Evolutionary conservation across 2,113 vertebrate species (phyloP), one percentile per base, ranked within the genome.

Genomic region (Pelecanoides urinatrix): DNA sequence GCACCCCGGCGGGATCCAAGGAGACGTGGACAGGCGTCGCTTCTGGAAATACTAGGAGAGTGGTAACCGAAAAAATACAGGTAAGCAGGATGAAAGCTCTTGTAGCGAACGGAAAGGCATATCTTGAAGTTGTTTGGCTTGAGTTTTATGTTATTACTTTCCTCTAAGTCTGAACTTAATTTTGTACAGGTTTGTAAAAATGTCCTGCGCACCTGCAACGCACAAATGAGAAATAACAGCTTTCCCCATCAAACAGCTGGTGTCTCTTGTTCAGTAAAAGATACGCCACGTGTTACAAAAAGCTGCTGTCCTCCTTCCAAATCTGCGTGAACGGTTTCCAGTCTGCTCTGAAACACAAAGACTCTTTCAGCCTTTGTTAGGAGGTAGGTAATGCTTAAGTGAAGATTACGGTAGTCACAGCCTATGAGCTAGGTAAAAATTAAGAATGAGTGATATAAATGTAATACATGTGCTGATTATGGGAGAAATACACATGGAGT

Each of bases 201-300:
- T 4, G 13, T n/a, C 10, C 3, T 21, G 9, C 16, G 30, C 38
- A 62, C 66, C 45, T 59, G 66, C 34, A 14, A 9, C 0, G 0
- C 47, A 8, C 72, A 65, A n/a, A 78, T 16, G 58, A 58, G 71
- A 36, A 82, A 18, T 18, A 61, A 22, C 11, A 2, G 63, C 53
- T 92, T 75, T 72, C 47, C 58, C 72, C n/a, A 21, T 29, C 25
- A 3, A 36, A 71, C 76, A 40, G 40, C 66, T 3, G 9, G 16
- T 32, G 44, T 68, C 29, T 67, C 56, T 13, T 4, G 11, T 32
- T 78, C 10, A 18, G 74, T 27, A 18, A 22, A 47, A 63, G 32
- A 29, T 29, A 7, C 6, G 14, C 65, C 65, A 26, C 10, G 17
- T 21, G 25, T 84, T 61, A 22, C 5, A 14, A n/a, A 50, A 55